Evolutionary conservation across 2,888 invertebrate species (phyloP).

Genomic region (Agrilus mali): DNA sequence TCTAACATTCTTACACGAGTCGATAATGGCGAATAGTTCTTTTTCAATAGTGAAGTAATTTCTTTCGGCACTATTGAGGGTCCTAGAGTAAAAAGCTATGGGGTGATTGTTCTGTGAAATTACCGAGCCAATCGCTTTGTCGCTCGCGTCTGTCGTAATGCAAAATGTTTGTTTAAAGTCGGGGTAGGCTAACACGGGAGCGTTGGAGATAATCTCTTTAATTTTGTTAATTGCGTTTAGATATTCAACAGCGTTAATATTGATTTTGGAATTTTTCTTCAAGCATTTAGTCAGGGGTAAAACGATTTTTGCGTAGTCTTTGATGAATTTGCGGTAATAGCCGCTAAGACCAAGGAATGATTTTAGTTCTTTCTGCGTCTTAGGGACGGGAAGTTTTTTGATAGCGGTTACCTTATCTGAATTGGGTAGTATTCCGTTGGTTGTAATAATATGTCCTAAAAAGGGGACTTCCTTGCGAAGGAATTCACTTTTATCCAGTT

Average conservation of each 20-base stretch:
- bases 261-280: constrained; percentile 5
- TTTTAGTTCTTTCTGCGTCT: constrained; percentile 10
- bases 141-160: constrained; percentile 10
- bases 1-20: not conserved
- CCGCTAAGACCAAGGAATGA: constrained; percentile 10
- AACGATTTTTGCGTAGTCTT: constrained; percentile 8
- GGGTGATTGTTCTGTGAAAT: constrained; percentile 10
- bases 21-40: constrained; percentile 1
- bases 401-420: constrained; percentile 6
- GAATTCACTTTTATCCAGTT: constrained; percentile 18
- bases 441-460: constrained; percentile 21
- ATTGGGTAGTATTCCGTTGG: constrained; percentile 14
- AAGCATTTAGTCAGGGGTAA: constrained; percentile 10
- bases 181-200: constrained; percentile 9
- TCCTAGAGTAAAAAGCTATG: constrained; percentile 6
- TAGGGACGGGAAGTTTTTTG: constrained; percentile 7
- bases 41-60: constrained; percentile 7
- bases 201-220: constrained; percentile 9
- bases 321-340: constrained; percentile 8
- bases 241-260: constrained; percentile 3
- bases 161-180: constrained; percentile 11
- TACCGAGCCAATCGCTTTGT: constrained; percentile 10
- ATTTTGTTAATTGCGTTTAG: constrained; percentile 3
- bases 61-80: constrained; percentile 5
- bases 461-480: constrained; percentile 22